A percentile compares a stretch with the other conserved stretches of the same genome.
Evolutionary conservation across 2,797 vertebrate species (phyloP).

Genomic region (Hapalemur alaotrensis): DNA sequence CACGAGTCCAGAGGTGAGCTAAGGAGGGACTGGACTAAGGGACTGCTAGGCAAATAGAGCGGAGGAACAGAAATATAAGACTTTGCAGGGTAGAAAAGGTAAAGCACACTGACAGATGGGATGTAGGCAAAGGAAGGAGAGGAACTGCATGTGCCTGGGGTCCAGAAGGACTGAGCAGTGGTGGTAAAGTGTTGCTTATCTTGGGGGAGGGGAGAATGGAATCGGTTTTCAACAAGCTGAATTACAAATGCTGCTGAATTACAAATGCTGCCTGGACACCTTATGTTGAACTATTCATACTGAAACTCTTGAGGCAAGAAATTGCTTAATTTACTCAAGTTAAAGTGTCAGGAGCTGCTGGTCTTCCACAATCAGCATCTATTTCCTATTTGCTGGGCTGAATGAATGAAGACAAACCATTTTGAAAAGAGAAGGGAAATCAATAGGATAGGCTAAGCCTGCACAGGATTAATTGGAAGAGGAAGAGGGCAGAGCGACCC

Average conservation of each 20-base stretch:
- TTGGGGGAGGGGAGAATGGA: not conserved
- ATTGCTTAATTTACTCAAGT: not conserved
- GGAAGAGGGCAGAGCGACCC: not conserved
- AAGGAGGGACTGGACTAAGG: not conserved
- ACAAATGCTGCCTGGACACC: not conserved
- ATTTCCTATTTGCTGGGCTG: not conserved
- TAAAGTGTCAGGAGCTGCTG: not conserved
- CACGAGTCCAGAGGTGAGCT: not conserved
- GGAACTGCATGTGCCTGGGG: too few relatives aligned
- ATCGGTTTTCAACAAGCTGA: not conserved
- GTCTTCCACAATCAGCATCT: not conserved
- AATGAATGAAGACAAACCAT: not conserved
- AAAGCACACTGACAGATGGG: not conserved
- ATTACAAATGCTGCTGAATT: not conserved
- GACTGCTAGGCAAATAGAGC: not conserved
- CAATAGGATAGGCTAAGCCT: not conserved
- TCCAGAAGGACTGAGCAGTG: not conserved
- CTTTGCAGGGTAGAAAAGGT: not conserved
- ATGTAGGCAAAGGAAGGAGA: not conserved
- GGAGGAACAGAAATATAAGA: not conserved
- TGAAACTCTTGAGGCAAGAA: not conserved
- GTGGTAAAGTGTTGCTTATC: not conserved
- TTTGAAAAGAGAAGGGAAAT: constrained; percentile 20
- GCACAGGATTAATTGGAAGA: not conserved
- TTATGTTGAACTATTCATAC: not conserved